Evolutionary conservation across 1,140 invertebrate genomes (phyloP), one percentile per base, ranked within the genome.

Genomic region (Batillaria attramentaria): DNA sequence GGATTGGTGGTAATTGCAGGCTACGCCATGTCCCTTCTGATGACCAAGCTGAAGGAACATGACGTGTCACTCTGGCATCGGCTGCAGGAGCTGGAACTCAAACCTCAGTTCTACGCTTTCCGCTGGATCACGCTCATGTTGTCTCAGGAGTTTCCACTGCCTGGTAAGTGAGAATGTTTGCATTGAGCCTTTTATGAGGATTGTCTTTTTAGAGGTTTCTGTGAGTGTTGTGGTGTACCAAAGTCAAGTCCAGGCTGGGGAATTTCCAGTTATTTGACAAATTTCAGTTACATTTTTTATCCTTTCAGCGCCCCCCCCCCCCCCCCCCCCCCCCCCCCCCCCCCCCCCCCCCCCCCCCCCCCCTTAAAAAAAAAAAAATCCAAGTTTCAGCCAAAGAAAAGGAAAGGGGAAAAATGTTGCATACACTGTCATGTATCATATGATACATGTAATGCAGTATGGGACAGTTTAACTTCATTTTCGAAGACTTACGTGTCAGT

Each of bases 61-160:
- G 98, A 99, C 91, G 91, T 93, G 3, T 93, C 93, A 50, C 92
- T 99, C 24, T 96, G 94, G 93, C 91, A 94, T 43, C 93, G 93
- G 80, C 91, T 99, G 6, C 93, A 95, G 78, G 93, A 90, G 73
- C 95, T 97, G 87, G 96, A 97, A 87, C 92, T 99, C 2, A 95
- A 95, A 86, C 97, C 97, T 0, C 97, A 99, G 91, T 99, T 97
- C 91, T 99, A 97, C 87, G 97, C 96, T 87, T 99, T 99, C 91
- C 95, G 97, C 88, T 99, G 98, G 98, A 92, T 99, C 24, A 99
- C 97, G 0, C 91, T 99, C n/a, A 90, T 99, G 35, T 92, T 99
- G 2, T 98, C 97, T 33, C 98, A 99, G 93, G 98, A 99, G 91
- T 99, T 99, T 92, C 95, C 96, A 42, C 92, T 99, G 78, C 98